phyloP scores from a whole-genome alignment of 2,113 vertebrate species.

The Stictonetta naevosa region DNA sequence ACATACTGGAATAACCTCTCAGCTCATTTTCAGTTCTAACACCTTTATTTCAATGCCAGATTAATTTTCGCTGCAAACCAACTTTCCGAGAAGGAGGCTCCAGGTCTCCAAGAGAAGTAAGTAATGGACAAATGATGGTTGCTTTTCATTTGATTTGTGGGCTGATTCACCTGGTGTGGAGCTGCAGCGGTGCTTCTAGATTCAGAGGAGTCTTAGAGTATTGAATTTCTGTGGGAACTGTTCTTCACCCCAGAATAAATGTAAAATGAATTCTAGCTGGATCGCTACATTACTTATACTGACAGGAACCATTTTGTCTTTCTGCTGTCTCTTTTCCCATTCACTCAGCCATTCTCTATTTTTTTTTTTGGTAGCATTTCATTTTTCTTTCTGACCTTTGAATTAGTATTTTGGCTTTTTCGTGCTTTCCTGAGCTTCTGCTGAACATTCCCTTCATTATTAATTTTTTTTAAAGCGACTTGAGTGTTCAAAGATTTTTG shows the following conservation, averaged over 20 bases:
- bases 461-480: not conserved
- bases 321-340: not conserved
- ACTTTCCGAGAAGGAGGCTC: constrained; percentile 96
- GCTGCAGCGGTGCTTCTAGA: not conserved
- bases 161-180: not conserved
- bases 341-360: not conserved
- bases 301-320: not conserved
- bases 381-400: not conserved
- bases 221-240: not conserved
- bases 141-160: not conserved
- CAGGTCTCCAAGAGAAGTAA: constrained; percentile 92
- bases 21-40: constrained; percentile 5
- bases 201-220: not conserved
- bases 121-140: not conserved
- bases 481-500: not conserved
- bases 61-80: constrained; percentile 97
- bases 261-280: not conserved
- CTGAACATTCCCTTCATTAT: not conserved
- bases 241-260: not conserved
- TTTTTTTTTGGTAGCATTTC: not conserved
- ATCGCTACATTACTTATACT: not conserved
- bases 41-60: constrained; percentile 79
- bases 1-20: not conserved
- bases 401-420: not conserved
- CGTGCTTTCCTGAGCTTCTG: not conserved